phyloP scores from a whole-genome alignment of 2,113 vertebrate species.

The Nothobranchius kuhntae region DNA sequence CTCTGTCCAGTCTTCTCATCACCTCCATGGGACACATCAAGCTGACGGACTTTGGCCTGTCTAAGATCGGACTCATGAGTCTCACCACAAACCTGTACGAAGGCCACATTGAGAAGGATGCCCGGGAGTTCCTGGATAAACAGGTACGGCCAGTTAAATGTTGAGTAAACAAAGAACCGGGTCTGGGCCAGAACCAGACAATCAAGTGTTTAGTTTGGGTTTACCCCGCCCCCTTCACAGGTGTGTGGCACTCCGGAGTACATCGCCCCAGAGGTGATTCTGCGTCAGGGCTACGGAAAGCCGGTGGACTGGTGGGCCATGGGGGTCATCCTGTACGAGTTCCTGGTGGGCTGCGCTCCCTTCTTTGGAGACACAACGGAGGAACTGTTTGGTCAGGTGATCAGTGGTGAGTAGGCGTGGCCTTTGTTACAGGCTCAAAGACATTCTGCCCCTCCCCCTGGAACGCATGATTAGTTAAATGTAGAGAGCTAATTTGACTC shows the following conservation, averaged over 20 bases:
- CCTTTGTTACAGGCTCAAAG: too few relatives aligned
- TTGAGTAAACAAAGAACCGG: too few relatives aligned
- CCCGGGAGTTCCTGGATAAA: constrained; percentile 95
- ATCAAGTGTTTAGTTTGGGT: not conserved
- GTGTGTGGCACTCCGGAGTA: constrained; percentile 97
- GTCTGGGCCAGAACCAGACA: too few relatives aligned
- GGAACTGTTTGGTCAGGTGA: constrained; percentile 97
- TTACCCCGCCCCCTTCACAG: constrained; percentile 62
- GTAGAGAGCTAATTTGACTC: too few relatives aligned
- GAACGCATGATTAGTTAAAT: too few relatives aligned
- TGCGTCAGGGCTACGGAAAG: constrained; percentile 96
- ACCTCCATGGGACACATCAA: constrained; percentile 98
- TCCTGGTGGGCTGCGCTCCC: constrained; percentile 93
- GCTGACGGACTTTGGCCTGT: constrained; percentile 96
- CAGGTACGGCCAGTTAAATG: constrained; percentile 78
- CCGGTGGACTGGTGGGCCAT: constrained; percentile 99
- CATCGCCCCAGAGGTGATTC: constrained; percentile 96
- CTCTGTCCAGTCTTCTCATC: constrained; percentile 88
- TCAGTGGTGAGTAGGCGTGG: constrained; percentile 83
- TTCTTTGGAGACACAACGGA: constrained; percentile 98
- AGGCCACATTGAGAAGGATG: constrained; percentile 97
- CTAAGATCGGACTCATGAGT: constrained; percentile 98
- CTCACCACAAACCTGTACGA: constrained; percentile 97
- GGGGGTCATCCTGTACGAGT: constrained; percentile 96
- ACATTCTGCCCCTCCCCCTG: too few relatives aligned